phyloP scores from a whole-genome alignment of 2,797 vertebrate species.

The Pterois miles region DNA sequence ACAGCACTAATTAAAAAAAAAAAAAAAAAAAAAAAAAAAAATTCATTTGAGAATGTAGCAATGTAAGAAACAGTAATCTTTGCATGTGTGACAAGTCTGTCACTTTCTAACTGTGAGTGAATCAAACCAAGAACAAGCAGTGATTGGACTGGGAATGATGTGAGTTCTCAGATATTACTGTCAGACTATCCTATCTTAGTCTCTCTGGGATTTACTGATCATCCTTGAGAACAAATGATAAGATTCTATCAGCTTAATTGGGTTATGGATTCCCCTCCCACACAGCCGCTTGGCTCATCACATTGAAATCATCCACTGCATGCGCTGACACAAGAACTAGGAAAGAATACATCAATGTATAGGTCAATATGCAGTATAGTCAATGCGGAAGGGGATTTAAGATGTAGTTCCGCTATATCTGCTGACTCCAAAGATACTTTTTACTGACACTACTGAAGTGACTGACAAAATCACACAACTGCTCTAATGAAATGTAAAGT shows the following conservation, averaged over 20 bases:
- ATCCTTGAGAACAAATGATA: slow-evolving; percentile 59
- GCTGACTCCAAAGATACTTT: no score
- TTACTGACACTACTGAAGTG: no score
- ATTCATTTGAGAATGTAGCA: background rate
- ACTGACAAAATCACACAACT: no score
- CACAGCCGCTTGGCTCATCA: no score
- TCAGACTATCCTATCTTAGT: slow-evolving; percentile 11
- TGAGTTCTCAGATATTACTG: slow-evolving; percentile 13
- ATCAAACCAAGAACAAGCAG: slow-evolving; percentile 16
- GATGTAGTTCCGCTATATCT: no score
- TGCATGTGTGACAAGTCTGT: slow-evolving; percentile 27
- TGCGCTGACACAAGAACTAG: background rate
- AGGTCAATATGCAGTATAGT: no score
- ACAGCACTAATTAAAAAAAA: no score
- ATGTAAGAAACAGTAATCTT: slow-evolving; percentile 34
- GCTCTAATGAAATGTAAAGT: no score
- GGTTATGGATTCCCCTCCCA: background rate
- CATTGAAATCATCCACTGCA: background rate
- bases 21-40: no score
- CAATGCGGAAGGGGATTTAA: no score
- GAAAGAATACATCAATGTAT: background rate
- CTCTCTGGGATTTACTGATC: slow-evolving; percentile 44
- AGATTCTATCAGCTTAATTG: slow-evolving; percentile 58
- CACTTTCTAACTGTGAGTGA: slow-evolving; percentile 1
- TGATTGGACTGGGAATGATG: background rate